Evolutionary conservation across 2,113 vertebrate species (phyloP).

Genomic region (Campylomormyrus numenius): DNA sequence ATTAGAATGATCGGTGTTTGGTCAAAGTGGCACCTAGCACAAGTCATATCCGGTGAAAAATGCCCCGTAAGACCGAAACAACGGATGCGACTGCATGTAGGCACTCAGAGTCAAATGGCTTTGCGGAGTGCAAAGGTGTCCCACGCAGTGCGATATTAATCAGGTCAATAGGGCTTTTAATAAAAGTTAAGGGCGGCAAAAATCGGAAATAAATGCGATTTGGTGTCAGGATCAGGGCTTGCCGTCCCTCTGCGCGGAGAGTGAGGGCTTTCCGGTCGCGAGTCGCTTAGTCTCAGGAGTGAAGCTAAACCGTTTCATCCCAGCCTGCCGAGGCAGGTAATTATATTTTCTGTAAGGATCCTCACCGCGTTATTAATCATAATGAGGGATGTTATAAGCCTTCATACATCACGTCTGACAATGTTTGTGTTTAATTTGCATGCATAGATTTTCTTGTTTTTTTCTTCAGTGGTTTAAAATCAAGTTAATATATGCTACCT

Average conservation of each 20-base stretch:
- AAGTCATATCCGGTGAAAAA: conserved; percentile 42
- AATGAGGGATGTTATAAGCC: conserved; percentile 63
- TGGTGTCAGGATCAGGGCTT: conserved; percentile 14
- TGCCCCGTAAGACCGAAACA: conserved; percentile 30
- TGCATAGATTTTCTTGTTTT: conserved; percentile 55
- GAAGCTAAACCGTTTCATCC: conserved; percentile 45
- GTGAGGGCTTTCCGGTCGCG: conserved; percentile 32
- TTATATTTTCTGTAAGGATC: conserved; percentile 63
- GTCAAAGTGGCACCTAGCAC: conserved; percentile 41
- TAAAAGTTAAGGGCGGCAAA: conserved; percentile 22
- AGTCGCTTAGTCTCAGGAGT: conserved; percentile 31
- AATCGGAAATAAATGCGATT: conserved; percentile 24
- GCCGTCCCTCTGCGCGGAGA: conserved; percentile 14
- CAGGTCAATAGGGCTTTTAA: conserved; percentile 26
- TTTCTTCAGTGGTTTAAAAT: conserved; percentile 51
- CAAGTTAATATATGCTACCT: conserved; percentile 49
- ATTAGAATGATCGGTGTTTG: conserved; percentile 10
- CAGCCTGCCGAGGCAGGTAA: conserved; percentile 53
- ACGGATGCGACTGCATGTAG: neutral
- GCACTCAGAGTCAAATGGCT: neutral
- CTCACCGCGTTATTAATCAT: conserved; percentile 66
- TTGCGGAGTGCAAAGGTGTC: conserved; percentile 1
- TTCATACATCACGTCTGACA: conserved; percentile 59
- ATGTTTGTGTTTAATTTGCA: conserved; percentile 56
- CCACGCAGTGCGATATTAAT: conserved; percentile 22